These are phyloP conservation scores for Peromyscus polionotus DNA, from an alignment of 2,113 vertebrate species.

Conservation along the genomic window DNA sequence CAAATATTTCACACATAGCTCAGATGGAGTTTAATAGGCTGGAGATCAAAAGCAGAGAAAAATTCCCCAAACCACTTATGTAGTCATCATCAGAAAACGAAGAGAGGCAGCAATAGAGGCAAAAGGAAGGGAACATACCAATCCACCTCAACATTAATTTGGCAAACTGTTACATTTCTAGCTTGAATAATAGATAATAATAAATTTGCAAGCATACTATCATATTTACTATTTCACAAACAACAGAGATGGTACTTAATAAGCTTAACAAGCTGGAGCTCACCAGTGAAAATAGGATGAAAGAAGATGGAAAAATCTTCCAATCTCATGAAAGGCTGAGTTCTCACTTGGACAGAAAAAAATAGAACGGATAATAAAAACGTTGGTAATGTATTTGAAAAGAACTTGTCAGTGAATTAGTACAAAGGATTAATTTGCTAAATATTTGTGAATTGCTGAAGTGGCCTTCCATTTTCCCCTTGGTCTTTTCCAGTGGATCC, in stretches of 20 bases:
- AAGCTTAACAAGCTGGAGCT: constrained; percentile 43
- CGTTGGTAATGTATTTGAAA: constrained; percentile 6
- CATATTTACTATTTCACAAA: constrained; percentile 58
- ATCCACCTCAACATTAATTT: not conserved
- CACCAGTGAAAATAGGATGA: not conserved
- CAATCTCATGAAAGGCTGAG: constrained; percentile 3
- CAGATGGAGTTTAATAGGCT: constrained; percentile 23
- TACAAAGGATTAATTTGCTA: constrained; percentile 40
- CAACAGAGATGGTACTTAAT: constrained; percentile 37
- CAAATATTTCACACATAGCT: constrained; percentile 51
- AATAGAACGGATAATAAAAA: constrained; percentile 11
- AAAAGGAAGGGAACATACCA: not conserved
- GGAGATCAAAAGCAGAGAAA: not conserved
- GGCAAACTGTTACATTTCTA: not conserved
- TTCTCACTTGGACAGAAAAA: not conserved
- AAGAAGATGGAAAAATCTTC: constrained; percentile 7
- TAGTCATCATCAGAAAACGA: not conserved
- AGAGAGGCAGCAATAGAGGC: not conserved
- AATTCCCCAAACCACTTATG: not conserved
- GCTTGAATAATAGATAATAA: constrained; percentile 11
- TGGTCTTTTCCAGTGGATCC: not conserved
- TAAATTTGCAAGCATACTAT: constrained; percentile 37
- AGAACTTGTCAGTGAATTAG: constrained; percentile 17
- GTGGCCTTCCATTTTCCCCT: not conserved
- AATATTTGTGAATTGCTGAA: constrained; percentile 26